phyloP scores from a whole-genome alignment of 2,888 invertebrate genomes.

The Drosophila recens region DNA sequence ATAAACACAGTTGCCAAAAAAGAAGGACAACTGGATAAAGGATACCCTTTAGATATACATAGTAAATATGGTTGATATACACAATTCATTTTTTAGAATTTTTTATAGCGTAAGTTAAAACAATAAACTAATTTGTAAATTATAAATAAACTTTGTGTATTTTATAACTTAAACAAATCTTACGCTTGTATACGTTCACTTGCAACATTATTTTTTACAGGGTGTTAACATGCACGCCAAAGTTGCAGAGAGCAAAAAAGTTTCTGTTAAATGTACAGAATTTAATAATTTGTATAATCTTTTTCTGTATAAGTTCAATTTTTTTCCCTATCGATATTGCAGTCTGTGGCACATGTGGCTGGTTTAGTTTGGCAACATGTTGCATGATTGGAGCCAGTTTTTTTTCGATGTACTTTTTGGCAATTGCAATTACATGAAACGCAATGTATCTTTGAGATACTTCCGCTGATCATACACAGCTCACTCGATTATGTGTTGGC shows the following conservation, averaged over 20 bases:
- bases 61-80: not conserved
- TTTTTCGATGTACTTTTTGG: conserved; percentile 28
- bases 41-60: not conserved
- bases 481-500: conserved; percentile 5
- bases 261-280: conserved; percentile 39
- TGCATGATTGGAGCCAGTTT: conserved; percentile 48
- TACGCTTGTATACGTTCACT: not conserved
- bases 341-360: conserved; percentile 48
- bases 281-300: conserved; percentile 52
- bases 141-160: no score
- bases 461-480: conserved; percentile 26
- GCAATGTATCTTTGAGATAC: conserved; percentile 32
- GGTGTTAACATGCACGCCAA: conserved; percentile 31
- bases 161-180: not conserved
- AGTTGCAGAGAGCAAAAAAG: conserved; percentile 27
- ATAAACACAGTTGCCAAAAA: not conserved
- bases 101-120: not conserved
- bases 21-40: not conserved
- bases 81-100: not conserved
- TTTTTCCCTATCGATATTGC: conserved; percentile 17
- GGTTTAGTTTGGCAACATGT: conserved; percentile 55
- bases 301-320: not conserved
- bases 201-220: conserved; percentile 1
- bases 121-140: not conserved
- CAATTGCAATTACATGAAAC: conserved; percentile 58